These are phyloP conservation scores for Tetramorium simillimum DNA, from an alignment of 1,140 invertebrate genomes.

Conservation along the genomic window DNA sequence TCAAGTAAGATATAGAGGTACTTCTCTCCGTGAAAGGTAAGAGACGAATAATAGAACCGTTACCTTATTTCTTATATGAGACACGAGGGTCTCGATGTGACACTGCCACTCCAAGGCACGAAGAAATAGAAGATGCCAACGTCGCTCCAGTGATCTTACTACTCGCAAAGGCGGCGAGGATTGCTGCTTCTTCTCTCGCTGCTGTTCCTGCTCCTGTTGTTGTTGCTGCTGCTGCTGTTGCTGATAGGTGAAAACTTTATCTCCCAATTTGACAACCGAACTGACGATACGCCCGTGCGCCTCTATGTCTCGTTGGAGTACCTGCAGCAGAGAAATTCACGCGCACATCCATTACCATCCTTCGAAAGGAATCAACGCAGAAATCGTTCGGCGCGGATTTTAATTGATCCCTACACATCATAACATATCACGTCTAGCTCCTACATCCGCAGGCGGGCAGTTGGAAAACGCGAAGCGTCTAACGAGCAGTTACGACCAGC, in stretches of 20 bases:
- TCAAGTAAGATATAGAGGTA: neutral
- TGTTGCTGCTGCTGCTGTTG: conserved; percentile 69
- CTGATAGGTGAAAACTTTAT: conserved; percentile 79
- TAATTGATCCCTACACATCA: conserved; percentile 1
- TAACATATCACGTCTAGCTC: neutral
- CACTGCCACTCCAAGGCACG: conserved; percentile 96
- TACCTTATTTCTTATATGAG: conserved; percentile 82
- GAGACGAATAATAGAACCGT: conserved; percentile 19
- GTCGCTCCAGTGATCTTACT: conserved; percentile 89
- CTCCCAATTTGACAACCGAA: conserved; percentile 89
- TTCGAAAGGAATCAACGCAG: neutral
- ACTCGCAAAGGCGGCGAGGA: conserved; percentile 81
- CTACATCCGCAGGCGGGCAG: neutral
- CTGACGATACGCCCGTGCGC: conserved; percentile 93
- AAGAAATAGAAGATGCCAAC: conserved; percentile 95
- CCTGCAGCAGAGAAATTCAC: conserved; percentile 86
- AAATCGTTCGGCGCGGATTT: neutral
- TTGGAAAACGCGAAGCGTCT: conserved; percentile 1
- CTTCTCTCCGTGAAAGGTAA: neutral
- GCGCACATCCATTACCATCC: neutral
- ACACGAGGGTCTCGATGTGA: conserved; percentile 89
- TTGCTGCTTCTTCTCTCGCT: conserved; percentile 60
- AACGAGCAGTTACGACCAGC: neutral
- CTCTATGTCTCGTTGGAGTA: conserved; percentile 94
- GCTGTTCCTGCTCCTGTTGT: conserved; percentile 73